Evolutionary conservation across 2,797 vertebrate genomes (phyloP), one percentile per base, ranked within the genome.

Genomic region (Mareca strepera): DNA sequence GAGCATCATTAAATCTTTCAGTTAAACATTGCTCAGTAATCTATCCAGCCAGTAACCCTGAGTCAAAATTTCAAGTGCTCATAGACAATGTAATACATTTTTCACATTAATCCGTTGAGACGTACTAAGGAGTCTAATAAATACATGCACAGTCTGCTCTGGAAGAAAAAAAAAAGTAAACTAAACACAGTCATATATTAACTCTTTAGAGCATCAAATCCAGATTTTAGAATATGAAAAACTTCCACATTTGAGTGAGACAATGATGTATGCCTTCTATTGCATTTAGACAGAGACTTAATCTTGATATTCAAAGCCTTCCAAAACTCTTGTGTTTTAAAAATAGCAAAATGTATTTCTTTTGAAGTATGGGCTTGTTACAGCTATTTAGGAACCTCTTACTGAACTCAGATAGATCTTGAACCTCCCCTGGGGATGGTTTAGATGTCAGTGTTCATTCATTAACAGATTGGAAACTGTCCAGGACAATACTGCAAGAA

Each of bases 381-480:
- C 90, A 86, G 88, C 92, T 93, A 90, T 93, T 94, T 96, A 88
- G 90, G 60, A 93, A 92, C 63, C 55, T 82, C 75, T 90, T 77
- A 63, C 52, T 85, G 86, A 93, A 92, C 70, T 95, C 63, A 58
- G 64, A 96, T 77, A 81, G 63, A 94, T 95, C 88, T 41, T 93
- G 72, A 92, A 29, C 22, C 48, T 96, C 92, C 92, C 86, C 20
- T 87, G 93, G 68, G 83, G 73, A 86, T 90, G 56, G 53, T 86
- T 95, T 88, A 93, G 90, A 86, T 94, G 94, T 94, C 67, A 7
- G 78, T 93, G 72, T 93, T 90, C 86, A 94, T 94, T 96, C 93
- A 93, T 92, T 95, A 94, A 82, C 80, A 94, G 83, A 64, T 0
- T 92, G 92, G 93, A 96, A 94, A 76, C 59, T 67, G 46, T 90